These are phyloP conservation scores for Incurvaria masculella DNA, from an alignment of 2,888 invertebrate genomes.

Conservation along the genomic window DNA sequence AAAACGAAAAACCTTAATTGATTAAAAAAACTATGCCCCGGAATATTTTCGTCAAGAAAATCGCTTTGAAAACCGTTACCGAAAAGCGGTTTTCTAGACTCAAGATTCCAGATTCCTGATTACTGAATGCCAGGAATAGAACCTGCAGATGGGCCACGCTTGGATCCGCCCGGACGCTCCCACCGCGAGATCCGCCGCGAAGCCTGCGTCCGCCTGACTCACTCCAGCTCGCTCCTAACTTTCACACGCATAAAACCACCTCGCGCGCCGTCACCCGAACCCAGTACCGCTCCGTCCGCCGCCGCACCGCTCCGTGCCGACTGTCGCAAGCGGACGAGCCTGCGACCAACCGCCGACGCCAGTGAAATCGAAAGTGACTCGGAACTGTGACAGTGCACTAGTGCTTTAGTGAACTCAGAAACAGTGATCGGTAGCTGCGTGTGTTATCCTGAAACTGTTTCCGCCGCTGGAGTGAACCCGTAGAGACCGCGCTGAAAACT, in stretches of 20 bases:
- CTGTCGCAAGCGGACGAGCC: too few relatives aligned
- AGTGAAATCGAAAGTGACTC: slow-evolving; percentile 45
- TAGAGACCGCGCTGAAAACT: not conserved
- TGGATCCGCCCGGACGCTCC: too few relatives aligned
- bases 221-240: slow-evolving; percentile 24
- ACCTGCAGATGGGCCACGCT: too few relatives aligned
- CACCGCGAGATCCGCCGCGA: not conserved
- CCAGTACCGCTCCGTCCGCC: slow-evolving; percentile 31
- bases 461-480: not conserved
- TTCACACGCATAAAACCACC: slow-evolving; percentile 51
- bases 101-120: too few relatives aligned
- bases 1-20: too few relatives aligned
- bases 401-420: slow-evolving; percentile 47
- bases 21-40: too few relatives aligned
- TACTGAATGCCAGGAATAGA: too few relatives aligned
- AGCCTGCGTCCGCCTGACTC: not conserved
- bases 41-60: too few relatives aligned
- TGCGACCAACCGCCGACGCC: not conserved
- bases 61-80: too few relatives aligned
- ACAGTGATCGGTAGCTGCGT: slow-evolving; percentile 49
- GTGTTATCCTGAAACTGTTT: slow-evolving; percentile 51
- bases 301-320: not conserved
- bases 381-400: slow-evolving; percentile 33
- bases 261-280: slow-evolving; percentile 36
- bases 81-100: too few relatives aligned